A percentile compares a stretch with the other conserved stretches of the same genome.
Evolutionary conservation across 2,797 vertebrate species (phyloP).

Genomic region (Micromesistius poutassou): DNA sequence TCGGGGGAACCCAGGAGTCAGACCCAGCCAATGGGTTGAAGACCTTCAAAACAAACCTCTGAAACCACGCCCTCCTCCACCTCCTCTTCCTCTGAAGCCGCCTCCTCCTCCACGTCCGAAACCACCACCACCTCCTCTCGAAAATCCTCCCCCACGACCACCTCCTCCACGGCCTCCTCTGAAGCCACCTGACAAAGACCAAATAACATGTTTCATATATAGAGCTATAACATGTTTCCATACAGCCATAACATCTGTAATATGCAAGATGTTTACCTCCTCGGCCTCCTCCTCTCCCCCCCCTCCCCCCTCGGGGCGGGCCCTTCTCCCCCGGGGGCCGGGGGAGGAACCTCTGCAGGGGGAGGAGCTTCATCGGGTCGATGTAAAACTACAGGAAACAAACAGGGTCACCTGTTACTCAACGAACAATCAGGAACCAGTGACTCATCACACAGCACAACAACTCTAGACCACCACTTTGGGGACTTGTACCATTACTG

Average conservation of each 20-base stretch:
- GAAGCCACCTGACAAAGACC: conserved; percentile 78
- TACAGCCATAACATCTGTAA: too few species aligned
- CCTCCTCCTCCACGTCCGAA: conserved; percentile 71
- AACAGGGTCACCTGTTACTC: neutral
- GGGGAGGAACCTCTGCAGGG: conserved; percentile 93
- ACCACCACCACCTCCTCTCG: conserved; percentile 45
- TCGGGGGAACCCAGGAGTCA: too few species aligned
- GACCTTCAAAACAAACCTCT: conserved; percentile 73
- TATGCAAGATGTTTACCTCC: conserved; percentile 59
- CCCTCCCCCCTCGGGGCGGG: conserved; percentile 82
- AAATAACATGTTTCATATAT: neutral
- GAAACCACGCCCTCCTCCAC: conserved; percentile 81
- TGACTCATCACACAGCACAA: neutral
- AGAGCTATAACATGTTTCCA: neutral
- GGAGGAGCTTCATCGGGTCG: conserved; percentile 92
- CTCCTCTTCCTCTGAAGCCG: conserved; percentile 57
- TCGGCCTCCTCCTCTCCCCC: conserved; percentile 80
- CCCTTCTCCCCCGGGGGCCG: conserved; percentile 92
- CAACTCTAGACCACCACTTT: neutral
- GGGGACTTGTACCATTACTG: too few species aligned
- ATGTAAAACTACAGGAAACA: conserved; percentile 86
- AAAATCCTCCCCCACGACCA: conserved; percentile 73
- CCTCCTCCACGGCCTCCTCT: conserved; percentile 82
- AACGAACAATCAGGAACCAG: neutral
- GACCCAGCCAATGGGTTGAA: too few species aligned